Evolutionary conservation across 92 coral and sea anemone genomes (phyloP), one percentile per base, ranked within the genome.

Genomic region (Epizoanthus rinbou): DNA sequence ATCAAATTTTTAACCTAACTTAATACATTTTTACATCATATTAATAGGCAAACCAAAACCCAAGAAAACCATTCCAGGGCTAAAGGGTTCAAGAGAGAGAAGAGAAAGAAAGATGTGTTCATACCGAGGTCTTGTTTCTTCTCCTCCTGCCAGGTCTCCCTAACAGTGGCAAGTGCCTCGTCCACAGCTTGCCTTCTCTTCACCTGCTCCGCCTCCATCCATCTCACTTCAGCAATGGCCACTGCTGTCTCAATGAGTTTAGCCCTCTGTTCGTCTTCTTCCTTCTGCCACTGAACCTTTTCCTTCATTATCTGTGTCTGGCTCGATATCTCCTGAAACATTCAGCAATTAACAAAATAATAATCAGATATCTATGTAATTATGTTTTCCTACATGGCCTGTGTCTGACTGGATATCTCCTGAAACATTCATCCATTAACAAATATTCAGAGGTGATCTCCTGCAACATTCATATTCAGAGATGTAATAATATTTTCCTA

Each of bases 161-260:
- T 87, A 3, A 89, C 97, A 31, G 87, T 84, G 52, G 86, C 89
- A 52, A 96, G 76, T 39, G 99, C 99, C 60, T 89, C 82, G 53
- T 96, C 95, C 11, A 96, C 98, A 52, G 98, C 97, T 81, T 84
- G 85, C 22, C 94, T 83, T 23, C 93, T 76, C 80, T 90, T 94
- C 64, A 53, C 86, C 74, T 90, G 90, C 57, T 96, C 98, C 17
- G 89, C 90, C 72, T 88, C 94, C 33, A 87, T 53, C 99, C 99
- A 96, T 64, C 82, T 88, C 68, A 94, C 94, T 74, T 96, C 99
- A 25, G 99, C 98, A 57, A 96, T 76, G 18, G 97, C 98, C 39
- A 96, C 88, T 23, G 99, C 98, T 57, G 94, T 87, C 78, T 96
- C 98, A 13, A 91, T 76, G n/a, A 93, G 91, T 69, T 87, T 90